A percentile compares a stretch with the other conserved stretches of the same genome.
Conservation (phyloP, 2,113 vertebrate genomes). For the Lampris megalopsis region DNA sequence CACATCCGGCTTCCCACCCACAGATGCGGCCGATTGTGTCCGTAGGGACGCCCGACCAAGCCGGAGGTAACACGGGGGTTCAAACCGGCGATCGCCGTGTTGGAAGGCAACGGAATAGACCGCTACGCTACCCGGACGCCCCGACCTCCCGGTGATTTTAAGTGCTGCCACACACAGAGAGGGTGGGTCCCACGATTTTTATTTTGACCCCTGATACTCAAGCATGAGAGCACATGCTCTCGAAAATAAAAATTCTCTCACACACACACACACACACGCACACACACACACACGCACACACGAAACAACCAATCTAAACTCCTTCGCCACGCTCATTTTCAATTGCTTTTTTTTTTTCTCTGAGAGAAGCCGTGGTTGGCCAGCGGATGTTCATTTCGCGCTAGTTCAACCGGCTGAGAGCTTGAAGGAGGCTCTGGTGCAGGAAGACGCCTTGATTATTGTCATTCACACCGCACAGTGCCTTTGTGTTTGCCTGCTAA, state of each 20-base stretch:
- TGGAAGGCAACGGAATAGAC: too few species aligned
- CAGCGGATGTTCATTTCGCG: slow-evolving; percentile 41
- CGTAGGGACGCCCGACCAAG: too few species aligned
- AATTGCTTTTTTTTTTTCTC: slow-evolving; percentile 18
- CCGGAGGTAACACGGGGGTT: too few species aligned
- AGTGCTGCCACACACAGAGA: slow-evolving; percentile 16
- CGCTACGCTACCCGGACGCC: too few species aligned
- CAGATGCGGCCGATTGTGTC: too few species aligned
- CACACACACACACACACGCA: slow-evolving; percentile 27
- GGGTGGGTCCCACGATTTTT: slow-evolving; percentile 20
- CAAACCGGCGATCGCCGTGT: too few species aligned
- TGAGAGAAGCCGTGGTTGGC: slow-evolving; percentile 24
- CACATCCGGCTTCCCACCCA: too few species aligned
- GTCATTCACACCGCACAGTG: slow-evolving; percentile 69
- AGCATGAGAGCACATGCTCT: slow-evolving; percentile 1
- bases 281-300: neutral
- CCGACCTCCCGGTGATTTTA: slow-evolving; percentile 25
- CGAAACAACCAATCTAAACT: slow-evolving; percentile 31
- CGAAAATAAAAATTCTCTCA: neutral
- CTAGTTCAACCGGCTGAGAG: slow-evolving; percentile 43
- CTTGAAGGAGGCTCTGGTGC: slow-evolving; percentile 34
- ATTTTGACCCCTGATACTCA: slow-evolving; percentile 20
- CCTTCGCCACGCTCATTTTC: slow-evolving; percentile 26
- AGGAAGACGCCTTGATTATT: slow-evolving; percentile 56
- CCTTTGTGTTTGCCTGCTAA: slow-evolving; percentile 60